Evolutionary conservation across 1,140 invertebrate species (phyloP).

Genomic region (Gonatopus flavifemur): DNA sequence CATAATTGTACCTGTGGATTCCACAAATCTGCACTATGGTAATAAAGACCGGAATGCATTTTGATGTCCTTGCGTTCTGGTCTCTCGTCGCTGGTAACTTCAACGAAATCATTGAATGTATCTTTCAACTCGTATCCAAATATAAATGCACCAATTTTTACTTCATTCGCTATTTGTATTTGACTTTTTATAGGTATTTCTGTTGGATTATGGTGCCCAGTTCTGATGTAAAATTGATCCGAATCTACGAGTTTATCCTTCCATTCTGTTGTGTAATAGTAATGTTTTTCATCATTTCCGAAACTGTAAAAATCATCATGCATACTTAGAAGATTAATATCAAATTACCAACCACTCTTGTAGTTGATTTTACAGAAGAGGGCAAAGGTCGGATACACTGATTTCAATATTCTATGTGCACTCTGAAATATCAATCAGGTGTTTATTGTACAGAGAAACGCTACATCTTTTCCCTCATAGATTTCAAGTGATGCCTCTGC

Average conservation of each 20-base stretch:
- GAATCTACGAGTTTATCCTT: slow-evolving; percentile 79
- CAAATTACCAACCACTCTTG: slow-evolving; percentile 44
- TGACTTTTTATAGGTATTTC: slow-evolving; percentile 67
- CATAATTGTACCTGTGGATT: slow-evolving; percentile 65
- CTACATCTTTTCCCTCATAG: no score
- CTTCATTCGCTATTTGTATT: slow-evolving; percentile 61
- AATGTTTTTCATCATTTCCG: slow-evolving; percentile 58
- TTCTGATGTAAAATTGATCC: slow-evolving; percentile 69
- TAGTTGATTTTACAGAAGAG: not conserved
- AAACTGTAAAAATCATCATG: slow-evolving; percentile 23
- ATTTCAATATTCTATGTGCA: not conserved
- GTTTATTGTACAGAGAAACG: no score
- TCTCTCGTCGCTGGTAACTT: slow-evolving; percentile 81
- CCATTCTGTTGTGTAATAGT: slow-evolving; percentile 81
- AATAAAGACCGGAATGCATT: slow-evolving; percentile 83
- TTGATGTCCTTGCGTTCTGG: slow-evolving; percentile 80
- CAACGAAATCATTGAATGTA: slow-evolving; percentile 75
- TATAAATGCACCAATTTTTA: slow-evolving; percentile 60
- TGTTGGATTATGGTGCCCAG: slow-evolving; percentile 78
- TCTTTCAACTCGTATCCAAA: slow-evolving; percentile 67
- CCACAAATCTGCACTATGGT: slow-evolving; percentile 80
- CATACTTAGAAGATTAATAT: slow-evolving; percentile 39
- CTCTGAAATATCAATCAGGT: not conserved
- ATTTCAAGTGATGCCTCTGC: no score
- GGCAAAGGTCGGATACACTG: not conserved